A percentile compares a stretch with the other conserved stretches of the same genome.
Conservation (phyloP, 2,113 vertebrate genomes). For the Glaucidium brasilianum region DNA sequence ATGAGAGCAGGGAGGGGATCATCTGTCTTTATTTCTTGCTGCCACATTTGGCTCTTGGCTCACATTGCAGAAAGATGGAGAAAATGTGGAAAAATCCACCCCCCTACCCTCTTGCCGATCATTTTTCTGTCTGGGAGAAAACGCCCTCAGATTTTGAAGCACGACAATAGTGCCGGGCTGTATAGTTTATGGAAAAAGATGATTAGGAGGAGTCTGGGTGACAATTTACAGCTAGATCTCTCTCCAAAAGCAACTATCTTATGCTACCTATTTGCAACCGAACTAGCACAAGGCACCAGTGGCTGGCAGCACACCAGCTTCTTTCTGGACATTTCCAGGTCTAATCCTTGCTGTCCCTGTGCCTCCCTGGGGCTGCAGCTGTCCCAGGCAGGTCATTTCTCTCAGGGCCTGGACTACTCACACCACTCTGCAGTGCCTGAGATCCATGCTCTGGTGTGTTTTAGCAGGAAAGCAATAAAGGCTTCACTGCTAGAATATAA, state of each 20-base stretch:
- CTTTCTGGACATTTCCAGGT: neutral
- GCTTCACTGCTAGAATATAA: neutral
- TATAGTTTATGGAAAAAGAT: neutral
- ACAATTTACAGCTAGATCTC: neutral
- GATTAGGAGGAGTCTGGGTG: neutral
- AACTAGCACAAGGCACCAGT: accelerated
- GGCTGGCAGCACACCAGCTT: neutral
- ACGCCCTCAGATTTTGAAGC: neutral
- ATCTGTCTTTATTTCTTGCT: neutral
- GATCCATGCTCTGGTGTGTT: neutral
- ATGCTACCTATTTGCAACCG: neutral
- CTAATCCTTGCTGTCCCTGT: neutral
- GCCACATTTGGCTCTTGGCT: neutral
- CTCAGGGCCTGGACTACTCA: accelerated
- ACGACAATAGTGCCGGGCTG: neutral
- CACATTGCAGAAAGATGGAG: neutral
- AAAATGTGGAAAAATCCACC: neutral
- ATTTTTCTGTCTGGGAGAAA: neutral
- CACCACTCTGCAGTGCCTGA: neutral
- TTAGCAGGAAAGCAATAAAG: neutral
- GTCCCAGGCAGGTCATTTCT: neutral
- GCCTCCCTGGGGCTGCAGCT: accelerated
- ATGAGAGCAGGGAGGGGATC: neutral
- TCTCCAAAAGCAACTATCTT: neutral
- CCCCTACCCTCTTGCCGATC: accelerated